Conservation (phyloP, 2,888 invertebrate species). For the Syritta pipiens region DNA sequence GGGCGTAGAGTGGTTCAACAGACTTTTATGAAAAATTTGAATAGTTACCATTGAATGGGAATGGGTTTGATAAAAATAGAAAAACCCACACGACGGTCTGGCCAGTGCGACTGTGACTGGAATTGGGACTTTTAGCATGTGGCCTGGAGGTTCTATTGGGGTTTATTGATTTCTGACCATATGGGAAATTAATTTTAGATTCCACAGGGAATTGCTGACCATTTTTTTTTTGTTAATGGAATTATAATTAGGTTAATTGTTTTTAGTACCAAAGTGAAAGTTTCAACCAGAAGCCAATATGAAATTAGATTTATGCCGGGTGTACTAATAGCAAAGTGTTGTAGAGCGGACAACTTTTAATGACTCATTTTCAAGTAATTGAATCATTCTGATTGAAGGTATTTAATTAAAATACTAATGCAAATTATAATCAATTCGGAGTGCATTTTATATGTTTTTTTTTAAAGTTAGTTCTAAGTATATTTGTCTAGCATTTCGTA, state of each 20-base stretch:
- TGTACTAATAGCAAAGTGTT: too few species aligned
- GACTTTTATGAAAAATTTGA: conserved; percentile 8
- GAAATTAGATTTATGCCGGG: not conserved
- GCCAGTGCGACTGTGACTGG: not conserved
- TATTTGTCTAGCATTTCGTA: too few species aligned
- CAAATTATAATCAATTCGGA: too few species aligned
- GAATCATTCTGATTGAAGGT: not conserved
- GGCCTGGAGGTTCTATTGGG: not conserved
- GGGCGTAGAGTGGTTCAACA: conserved; percentile 8
- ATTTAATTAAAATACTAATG: too few species aligned
- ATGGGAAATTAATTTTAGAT: not conserved
- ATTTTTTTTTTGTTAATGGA: not conserved
- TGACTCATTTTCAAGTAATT: not conserved
- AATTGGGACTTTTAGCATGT: too few species aligned
- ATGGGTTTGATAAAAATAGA: conserved; percentile 21
- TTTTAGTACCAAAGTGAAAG: conserved; percentile 17
- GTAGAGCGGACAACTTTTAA: too few species aligned
- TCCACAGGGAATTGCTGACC: not conserved
- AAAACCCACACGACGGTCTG: not conserved
- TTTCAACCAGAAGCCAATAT: not conserved
- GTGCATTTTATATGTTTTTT: too few species aligned
- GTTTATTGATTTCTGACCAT: not conserved
- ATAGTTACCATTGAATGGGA: not conserved
- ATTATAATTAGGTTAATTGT: conserved; percentile 8
- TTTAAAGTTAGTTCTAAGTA: too few species aligned